A percentile compares a stretch with the other conserved stretches of the same genome.
Conservation (phyloP, 2,113 vertebrate species). For the Vidua chalybeata region DNA sequence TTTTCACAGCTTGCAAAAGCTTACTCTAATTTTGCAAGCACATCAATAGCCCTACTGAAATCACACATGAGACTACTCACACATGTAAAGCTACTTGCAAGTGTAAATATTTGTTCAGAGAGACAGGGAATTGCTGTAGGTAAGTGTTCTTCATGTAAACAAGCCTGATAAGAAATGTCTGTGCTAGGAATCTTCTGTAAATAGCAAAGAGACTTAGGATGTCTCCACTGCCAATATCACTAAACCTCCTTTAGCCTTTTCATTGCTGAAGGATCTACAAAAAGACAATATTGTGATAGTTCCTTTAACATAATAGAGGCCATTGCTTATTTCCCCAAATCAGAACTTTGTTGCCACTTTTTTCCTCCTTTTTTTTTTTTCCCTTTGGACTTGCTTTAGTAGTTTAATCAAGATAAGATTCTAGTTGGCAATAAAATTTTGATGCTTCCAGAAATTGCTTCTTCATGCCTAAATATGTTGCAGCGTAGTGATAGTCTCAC, state of each 20-base stretch:
- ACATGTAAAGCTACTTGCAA: slow-evolving; percentile 9
- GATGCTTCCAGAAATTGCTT: neutral
- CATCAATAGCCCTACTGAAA: neutral
- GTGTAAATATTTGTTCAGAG: slow-evolving; percentile 16
- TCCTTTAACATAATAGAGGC: neutral
- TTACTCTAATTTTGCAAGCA: neutral
- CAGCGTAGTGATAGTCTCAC: neutral
- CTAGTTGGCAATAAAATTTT: neutral
- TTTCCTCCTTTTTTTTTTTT: neutral
- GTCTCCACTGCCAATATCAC: neutral
- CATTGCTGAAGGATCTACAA: neutral
- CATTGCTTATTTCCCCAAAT: neutral
- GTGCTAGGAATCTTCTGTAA: neutral
- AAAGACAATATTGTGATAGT: neutral
- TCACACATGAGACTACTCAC: neutral
- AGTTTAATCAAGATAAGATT: neutral
- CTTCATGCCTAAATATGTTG: neutral
- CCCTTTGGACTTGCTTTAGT: neutral
- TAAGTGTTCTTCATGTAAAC: slow-evolving; percentile 18
- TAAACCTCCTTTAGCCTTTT: slow-evolving; percentile 1
- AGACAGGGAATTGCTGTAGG: neutral
- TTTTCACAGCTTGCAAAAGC: neutral
- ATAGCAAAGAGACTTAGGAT: slow-evolving; percentile 6
- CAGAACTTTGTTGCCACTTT: neutral
- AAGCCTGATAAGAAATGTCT: neutral